Conservation (phyloP, 2,888 invertebrate species). For the Stenurella melanura region DNA sequence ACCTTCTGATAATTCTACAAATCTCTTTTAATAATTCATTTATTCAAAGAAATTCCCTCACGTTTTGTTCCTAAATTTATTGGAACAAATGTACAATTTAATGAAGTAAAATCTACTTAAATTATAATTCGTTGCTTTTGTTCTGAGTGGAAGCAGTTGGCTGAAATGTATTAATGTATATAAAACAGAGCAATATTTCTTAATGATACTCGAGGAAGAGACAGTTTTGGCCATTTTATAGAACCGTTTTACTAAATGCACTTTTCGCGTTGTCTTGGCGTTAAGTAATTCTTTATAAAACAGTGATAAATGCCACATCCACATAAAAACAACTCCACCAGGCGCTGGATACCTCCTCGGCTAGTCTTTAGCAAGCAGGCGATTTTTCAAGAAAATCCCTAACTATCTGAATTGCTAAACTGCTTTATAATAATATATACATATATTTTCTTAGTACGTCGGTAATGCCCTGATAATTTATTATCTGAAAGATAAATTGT, state of each 20-base stretch:
- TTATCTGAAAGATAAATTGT: background rate
- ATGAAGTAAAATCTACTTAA: constrained; percentile 36
- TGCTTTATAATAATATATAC: constrained; percentile 37
- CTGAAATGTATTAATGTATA: constrained; percentile 53
- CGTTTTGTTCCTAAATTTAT: constrained; percentile 23
- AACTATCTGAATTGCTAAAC: constrained; percentile 40
- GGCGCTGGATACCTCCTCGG: constrained; percentile 49
- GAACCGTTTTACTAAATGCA: constrained; percentile 59
- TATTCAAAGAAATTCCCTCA: background rate
- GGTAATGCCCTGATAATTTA: background rate
- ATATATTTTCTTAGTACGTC: constrained; percentile 11
- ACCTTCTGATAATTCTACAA: background rate
- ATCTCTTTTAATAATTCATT: background rate
- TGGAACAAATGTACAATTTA: constrained; percentile 31
- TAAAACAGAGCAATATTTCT: constrained; percentile 55
- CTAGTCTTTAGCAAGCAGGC: constrained; percentile 23
- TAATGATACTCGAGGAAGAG: constrained; percentile 51
- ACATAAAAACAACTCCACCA: constrained; percentile 46
- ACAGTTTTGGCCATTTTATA: constrained; percentile 48
- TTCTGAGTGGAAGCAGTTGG: constrained; percentile 24
- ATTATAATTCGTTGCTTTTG: constrained; percentile 24
- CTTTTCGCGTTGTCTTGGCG: constrained; percentile 60
- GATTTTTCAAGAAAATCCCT: constrained; percentile 30
- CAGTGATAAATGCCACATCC: constrained; percentile 59
- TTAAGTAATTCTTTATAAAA: constrained; percentile 61